These are phyloP conservation scores for Peromyscus attwateri DNA, from an alignment of 2,797 vertebrate species.

Conservation along the genomic window DNA sequence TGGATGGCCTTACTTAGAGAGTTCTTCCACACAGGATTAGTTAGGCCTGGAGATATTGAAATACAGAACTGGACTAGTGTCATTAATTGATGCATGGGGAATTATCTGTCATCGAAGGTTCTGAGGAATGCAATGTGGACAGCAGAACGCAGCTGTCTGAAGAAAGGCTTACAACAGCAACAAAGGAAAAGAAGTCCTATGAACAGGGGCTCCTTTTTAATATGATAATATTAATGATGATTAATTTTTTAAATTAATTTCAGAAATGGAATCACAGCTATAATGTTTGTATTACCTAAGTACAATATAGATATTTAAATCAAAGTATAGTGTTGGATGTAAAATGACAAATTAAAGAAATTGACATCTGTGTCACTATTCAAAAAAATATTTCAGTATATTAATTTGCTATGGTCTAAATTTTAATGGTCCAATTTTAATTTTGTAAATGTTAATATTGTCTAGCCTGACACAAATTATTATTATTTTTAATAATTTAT, in stretches of 20 bases:
- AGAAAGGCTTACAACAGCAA: conserved; percentile 13
- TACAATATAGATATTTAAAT: conserved; percentile 46
- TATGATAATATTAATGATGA: not conserved
- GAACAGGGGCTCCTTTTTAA: not conserved
- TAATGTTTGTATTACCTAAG: not conserved
- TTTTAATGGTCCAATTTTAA: conserved; percentile 8
- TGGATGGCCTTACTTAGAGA: conserved; percentile 52
- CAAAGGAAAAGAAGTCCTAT: not conserved
- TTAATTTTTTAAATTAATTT: conserved; percentile 13
- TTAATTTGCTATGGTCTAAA: not conserved
- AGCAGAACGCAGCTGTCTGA: not conserved
- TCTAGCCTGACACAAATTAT: not conserved
- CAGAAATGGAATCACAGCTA: not conserved
- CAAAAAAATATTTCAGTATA: not conserved
- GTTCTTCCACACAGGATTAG: conserved; percentile 37
- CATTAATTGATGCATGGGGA: conserved; percentile 23
- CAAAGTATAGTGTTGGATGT: not conserved
- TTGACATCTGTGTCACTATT: not conserved
- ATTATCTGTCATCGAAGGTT: not conserved
- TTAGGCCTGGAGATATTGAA: conserved; percentile 66
- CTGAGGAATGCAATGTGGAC: not conserved
- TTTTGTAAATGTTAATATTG: not conserved
- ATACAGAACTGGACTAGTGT: not conserved
- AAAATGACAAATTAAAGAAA: conserved; percentile 41
- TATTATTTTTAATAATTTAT: too few relatives aligned